phyloP scores from a whole-genome alignment of 2,797 vertebrate species.

The Atherinosoma microstoma region DNA sequence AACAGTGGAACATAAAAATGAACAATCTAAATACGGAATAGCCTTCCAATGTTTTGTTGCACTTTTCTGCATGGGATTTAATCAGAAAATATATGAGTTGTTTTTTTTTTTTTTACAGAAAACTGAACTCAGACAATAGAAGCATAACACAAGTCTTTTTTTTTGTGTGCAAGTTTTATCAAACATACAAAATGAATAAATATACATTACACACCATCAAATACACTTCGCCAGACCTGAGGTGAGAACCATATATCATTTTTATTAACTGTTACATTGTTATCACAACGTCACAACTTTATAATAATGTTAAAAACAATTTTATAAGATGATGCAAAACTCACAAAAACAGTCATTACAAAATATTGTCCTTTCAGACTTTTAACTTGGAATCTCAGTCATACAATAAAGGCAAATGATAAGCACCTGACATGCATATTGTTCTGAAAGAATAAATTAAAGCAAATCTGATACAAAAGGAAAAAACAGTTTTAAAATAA shows the following conservation, averaged over 20 bases:
- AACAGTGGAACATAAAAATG: not conserved
- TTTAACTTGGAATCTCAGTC: not conserved
- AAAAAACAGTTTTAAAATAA: conserved; percentile 1
- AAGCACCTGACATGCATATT: conserved; percentile 2
- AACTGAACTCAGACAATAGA: conserved; percentile 44
- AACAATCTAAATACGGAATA: not conserved
- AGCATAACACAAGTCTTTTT: conserved; percentile 57
- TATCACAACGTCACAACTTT: conserved; percentile 8
- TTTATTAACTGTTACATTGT: conserved; percentile 16
- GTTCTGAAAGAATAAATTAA: conserved; percentile 18
- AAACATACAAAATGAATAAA: conserved; percentile 73
- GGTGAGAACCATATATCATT: conserved; percentile 25
- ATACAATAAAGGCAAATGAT: conserved; percentile 8
- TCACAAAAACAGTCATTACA: conserved; percentile 7
- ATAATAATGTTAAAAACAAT: conserved; percentile 19
- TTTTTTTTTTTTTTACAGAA: too few relatives aligned
- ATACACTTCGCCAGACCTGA: conserved; percentile 38
- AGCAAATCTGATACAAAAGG: conserved; percentile 20
- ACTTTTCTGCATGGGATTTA: not conserved
- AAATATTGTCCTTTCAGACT: conserved; percentile 26
- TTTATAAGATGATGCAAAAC: conserved; percentile 7
- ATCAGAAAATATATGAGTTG: conserved; percentile 15
- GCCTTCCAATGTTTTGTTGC: not conserved
- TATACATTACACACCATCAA: conserved; percentile 59
- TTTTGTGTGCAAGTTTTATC: conserved; percentile 62